Conservation (phyloP, 2,797 vertebrate species). For the Carcharodon carcharias region DNA sequence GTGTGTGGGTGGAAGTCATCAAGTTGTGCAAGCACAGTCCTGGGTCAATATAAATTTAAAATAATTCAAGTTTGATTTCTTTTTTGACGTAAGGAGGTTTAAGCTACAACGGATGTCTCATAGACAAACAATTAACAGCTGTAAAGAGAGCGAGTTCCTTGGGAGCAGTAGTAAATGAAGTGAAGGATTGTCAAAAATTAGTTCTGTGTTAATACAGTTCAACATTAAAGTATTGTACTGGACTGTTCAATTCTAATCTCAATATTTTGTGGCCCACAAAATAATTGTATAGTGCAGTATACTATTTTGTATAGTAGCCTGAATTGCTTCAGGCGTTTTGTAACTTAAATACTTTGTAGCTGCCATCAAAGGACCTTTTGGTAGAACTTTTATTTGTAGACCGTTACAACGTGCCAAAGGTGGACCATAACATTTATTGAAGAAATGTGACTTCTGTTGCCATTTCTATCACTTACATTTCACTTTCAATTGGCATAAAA, state of each 20-base stretch:
- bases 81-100: background rate
- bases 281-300: background rate
- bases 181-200: background rate
- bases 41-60: background rate
- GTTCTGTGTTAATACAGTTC: background rate
- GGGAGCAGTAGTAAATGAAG: background rate
- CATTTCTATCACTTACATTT: background rate
- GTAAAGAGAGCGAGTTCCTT: background rate
- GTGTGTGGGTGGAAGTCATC: background rate
- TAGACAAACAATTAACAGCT: background rate
- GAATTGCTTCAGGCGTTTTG: background rate
- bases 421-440: background rate
- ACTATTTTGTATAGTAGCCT: background rate
- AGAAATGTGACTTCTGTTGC: background rate
- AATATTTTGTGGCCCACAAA: background rate
- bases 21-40: background rate
- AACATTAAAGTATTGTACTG: background rate
- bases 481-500: background rate
- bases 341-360: background rate
- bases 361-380: background rate
- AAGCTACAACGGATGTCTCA: background rate
- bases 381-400: background rate
- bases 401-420: background rate
- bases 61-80: background rate
- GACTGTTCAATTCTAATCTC: background rate